Evolutionary conservation across 2,888 invertebrate species (phyloP).

Genomic region (Cheilosia scutellata): DNA sequence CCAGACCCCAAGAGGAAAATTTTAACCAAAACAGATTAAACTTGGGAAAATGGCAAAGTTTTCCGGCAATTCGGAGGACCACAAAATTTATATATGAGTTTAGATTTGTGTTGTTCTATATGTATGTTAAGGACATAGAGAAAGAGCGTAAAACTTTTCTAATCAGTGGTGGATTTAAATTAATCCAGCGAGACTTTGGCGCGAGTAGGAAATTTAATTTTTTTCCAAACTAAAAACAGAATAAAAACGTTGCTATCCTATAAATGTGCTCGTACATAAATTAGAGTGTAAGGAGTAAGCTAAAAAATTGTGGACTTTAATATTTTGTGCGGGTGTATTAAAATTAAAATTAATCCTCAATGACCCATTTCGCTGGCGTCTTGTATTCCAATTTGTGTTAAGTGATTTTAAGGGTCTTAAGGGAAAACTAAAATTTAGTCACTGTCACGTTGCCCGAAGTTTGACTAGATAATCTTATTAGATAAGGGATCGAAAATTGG

Average conservation of each 20-base stretch:
- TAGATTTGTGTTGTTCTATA: not conserved
- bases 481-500: too few relatives aligned
- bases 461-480: too few relatives aligned
- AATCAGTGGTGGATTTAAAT: slow-evolving; percentile 76
- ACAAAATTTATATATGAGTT: slow-evolving; percentile 53
- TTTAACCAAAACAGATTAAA: slow-evolving; percentile 74
- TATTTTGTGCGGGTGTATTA: slow-evolving; percentile 23
- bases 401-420: not conserved
- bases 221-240: slow-evolving; percentile 43
- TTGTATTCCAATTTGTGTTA: slow-evolving; percentile 29
- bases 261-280: not conserved
- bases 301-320: slow-evolving; percentile 7
- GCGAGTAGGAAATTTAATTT: slow-evolving; percentile 53
- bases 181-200: slow-evolving; percentile 69
- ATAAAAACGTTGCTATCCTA: slow-evolving; percentile 24
- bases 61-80: slow-evolving; percentile 68
- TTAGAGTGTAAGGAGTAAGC: slow-evolving; percentile 5
- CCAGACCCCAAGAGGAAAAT: slow-evolving; percentile 50
- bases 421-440: not conserved
- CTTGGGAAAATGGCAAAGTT: slow-evolving; percentile 69
- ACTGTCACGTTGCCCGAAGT: too few relatives aligned
- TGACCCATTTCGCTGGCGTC: slow-evolving; percentile 22
- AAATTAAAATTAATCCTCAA: slow-evolving; percentile 46
- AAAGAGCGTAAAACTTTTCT: slow-evolving; percentile 72
- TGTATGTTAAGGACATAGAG: slow-evolving; percentile 50